Base-by-base conservation (phyloP, 2,888 invertebrate species). In the Quadroppia sp. region DNA sequence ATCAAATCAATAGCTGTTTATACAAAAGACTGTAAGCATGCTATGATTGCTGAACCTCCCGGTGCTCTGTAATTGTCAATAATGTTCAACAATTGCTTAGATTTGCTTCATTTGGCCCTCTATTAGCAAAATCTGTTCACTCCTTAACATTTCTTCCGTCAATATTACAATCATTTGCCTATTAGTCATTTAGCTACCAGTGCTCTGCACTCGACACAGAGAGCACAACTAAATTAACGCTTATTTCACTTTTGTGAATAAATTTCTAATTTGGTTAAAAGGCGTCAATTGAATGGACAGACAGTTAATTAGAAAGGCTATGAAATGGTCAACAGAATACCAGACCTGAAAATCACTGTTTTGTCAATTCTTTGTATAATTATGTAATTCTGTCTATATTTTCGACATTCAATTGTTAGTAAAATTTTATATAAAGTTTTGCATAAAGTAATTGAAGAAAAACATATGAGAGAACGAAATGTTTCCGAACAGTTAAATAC, bases 281-380 rank as follows among this genome's bases (percentile, higher is more conserved):
- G 67, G 67, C 67, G 67, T 61, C 61, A 61, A 61, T 61, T 61
- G 28, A n/a, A 32, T 11, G 53, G 42, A 67, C 42, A 42, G 7
- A n/a, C 15, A 23, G n/a, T 42, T 67, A 67, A 67, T 67, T 67
- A 15, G 20, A 36, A 7, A 36, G 6, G 6, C 36, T 9, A 36
- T 36, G 9, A 4, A 36, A 36, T 36, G 36, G 36, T 36, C 6
- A 36, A 36, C 9, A 36, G 36, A 9, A 4, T 36, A 36, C 36
- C 36, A 36, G 36, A 36, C 36, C n/a, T n/a, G n/a, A n/a, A n/a
- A n/a, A n/a, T n/a, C n/a, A n/a, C n/a, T n/a, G n/a, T 36, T 36
- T 36, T 36, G 36, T 36, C 36, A 36, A 36, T 7, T 7, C 36
- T 9, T 36, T 36, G 7, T 7, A 45, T 45, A 45, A 17, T 45